Conservation (phyloP, 2,797 vertebrate species). For the Sternarchorhynchus goeldii region DNA sequence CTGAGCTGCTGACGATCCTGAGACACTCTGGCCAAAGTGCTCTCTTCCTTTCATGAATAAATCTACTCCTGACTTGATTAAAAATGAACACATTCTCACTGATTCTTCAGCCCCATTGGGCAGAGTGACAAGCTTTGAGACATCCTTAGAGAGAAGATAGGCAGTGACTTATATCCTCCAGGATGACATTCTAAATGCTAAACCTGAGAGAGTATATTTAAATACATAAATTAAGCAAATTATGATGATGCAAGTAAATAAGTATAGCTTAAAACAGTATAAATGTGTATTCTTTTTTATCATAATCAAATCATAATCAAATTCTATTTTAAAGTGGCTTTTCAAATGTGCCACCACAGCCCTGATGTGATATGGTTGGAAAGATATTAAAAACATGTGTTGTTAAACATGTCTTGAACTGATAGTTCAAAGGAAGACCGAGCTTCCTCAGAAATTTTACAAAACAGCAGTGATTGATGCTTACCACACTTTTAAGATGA, state of each 20-base stretch:
- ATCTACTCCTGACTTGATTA: not conserved
- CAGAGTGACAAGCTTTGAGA: not conserved
- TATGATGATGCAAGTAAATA: too few relatives aligned
- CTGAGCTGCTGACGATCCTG: slow-evolving; percentile 11
- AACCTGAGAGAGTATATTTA: not conserved
- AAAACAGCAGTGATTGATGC: slow-evolving; percentile 4
- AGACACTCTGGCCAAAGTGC: slow-evolving; percentile 15
- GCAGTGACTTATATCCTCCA: too few relatives aligned
- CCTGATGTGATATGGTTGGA: too few relatives aligned
- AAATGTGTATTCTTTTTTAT: too few relatives aligned
- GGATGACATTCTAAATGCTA: not conserved
- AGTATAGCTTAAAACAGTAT: too few relatives aligned
- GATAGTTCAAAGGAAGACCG: not conserved
- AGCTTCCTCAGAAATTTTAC: slow-evolving; percentile 10
- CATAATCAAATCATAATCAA: too few relatives aligned
- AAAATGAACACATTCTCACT: slow-evolving; percentile 4
- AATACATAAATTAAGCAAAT: not conserved
- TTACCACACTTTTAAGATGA: slow-evolving; percentile 1
- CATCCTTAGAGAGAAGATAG: not conserved
- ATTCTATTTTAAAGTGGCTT: too few relatives aligned
- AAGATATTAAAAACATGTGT: not conserved
- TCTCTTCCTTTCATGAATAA: slow-evolving; percentile 27
- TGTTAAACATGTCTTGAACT: not conserved
- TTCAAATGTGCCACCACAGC: too few relatives aligned
- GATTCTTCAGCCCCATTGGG: not conserved